phyloP scores from a whole-genome alignment of 1,140 invertebrate species.

The Drosophila baimaii region DNA sequence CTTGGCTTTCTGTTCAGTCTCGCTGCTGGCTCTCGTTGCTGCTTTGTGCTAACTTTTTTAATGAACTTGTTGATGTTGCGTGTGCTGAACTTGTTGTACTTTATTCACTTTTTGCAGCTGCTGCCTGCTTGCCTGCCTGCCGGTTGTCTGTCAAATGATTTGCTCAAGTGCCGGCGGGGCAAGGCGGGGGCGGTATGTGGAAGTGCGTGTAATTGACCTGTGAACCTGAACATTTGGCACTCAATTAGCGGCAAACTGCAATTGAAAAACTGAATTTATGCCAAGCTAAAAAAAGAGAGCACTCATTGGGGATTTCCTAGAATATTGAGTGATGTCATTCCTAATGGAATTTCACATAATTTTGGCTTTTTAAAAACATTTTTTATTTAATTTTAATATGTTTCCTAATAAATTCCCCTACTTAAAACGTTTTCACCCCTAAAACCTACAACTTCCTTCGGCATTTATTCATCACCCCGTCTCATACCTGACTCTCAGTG shows the following conservation, averaged over 20 bases:
- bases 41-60: conserved; percentile 61
- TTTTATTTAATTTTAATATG: not conserved
- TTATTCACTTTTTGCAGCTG: conserved; percentile 38
- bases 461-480: conserved; percentile 13
- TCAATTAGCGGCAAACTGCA: conserved; percentile 49
- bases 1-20: conserved; percentile 47
- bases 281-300: not conserved
- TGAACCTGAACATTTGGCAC: conserved; percentile 57
- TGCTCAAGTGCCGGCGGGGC: conserved; percentile 59
- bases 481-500: not conserved
- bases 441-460: not conserved
- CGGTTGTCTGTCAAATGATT: conserved; percentile 64
- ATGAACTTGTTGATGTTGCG: conserved; percentile 78
- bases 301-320: not conserved
- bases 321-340: conserved; percentile 1
- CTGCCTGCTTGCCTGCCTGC: conserved; percentile 19
- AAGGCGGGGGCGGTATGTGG: conserved; percentile 28
- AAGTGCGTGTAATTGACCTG: conserved; percentile 61
- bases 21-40: conserved; percentile 30
- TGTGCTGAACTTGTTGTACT: conserved; percentile 30
- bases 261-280: conserved; percentile 39
- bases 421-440: not conserved
- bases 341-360: not conserved
- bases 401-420: not conserved
- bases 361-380: not conserved